These are phyloP conservation scores for Orientallactaga sibirica DNA, from an alignment of 2,797 vertebrate species.

Conservation along the genomic window DNA sequence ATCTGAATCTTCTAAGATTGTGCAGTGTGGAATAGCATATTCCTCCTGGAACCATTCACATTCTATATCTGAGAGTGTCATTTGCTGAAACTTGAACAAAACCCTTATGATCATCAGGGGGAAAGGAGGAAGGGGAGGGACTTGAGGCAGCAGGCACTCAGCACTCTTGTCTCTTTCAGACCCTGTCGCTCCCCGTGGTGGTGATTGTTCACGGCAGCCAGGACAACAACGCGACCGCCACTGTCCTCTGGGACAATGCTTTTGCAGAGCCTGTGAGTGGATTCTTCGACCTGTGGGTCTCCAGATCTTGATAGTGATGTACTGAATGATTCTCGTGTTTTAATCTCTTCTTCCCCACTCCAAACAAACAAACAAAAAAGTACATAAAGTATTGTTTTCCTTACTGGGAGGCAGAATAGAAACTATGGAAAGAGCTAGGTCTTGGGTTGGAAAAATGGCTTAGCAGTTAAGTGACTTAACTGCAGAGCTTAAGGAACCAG, in stretches of 20 bases:
- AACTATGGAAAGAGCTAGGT: not conserved
- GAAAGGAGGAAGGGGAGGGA: no score
- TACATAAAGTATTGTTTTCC: not conserved
- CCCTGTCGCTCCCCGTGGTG: constrained; percentile 96
- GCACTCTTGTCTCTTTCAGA: constrained; percentile 87
- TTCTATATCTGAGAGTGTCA: not conserved
- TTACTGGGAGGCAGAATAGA: not conserved
- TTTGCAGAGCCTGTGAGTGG: constrained; percentile 96
- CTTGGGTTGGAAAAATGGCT: no score
- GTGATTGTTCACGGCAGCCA: constrained; percentile 98
- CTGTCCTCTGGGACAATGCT: constrained; percentile 97
- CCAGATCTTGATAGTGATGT: not conserved
- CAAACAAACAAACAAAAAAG: not conserved
- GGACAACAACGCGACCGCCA: constrained; percentile 98
- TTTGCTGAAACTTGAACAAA: not conserved
- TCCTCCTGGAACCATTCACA: not conserved
- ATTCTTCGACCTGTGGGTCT: not conserved
- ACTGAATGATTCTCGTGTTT: not conserved
- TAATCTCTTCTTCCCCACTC: not conserved
- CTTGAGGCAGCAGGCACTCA: accelerated
- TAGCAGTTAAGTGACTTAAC: no score
- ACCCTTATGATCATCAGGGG: not conserved
- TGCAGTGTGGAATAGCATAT: not conserved
- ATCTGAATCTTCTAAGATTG: not conserved
- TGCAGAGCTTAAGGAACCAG: no score